Base-by-base conservation (phyloP, 2,797 vertebrate genomes). In the Lophotriccus pileatus region DNA sequence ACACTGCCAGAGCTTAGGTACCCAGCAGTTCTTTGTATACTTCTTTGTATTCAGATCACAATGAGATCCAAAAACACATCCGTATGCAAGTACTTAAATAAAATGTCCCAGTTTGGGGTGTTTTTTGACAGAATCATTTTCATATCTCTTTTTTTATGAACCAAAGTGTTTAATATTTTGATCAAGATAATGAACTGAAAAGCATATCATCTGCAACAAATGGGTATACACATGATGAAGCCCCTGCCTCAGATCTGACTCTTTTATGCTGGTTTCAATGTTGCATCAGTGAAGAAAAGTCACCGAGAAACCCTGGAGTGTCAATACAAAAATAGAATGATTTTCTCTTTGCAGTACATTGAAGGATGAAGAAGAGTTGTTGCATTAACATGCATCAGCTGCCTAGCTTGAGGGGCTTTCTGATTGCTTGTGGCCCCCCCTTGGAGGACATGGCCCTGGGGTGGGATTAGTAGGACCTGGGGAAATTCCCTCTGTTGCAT, bases 371-470 rank as follows among this genome's bases (percentile, higher is more conserved):
- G 49, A 0, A 0, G 22, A 41, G 49, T 58, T 23, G 49, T 55
- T 56, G 60, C 1, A 0, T 25, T 67, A 7, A 16, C 0, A 2
- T 0, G 1, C 23, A 53, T 13, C 43, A 24, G 59, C 25, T 2
- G 2, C 25, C 9, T 0, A 0, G 21, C 24, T 21, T 6, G n/a
- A 25, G 17, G 4, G 13, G 11, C 44, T 12, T 44, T n/a, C n/a
- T 50, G 30, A 14, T 32, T 46, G 39, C 27, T 34, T 56, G 47
- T 2, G 0, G 14, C 9, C 30, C 17, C 9, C 30, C 17, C 46
- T 19, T 9, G 36, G 32, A 39, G 41, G 39, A 30, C 55, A 13
- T 0, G 0, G 15, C 24, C 18, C 44, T 9, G 10, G 23, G 47
- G 24, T 68, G 49, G 46, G 36, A 13, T 22, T 4, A 28, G 30